Base-by-base conservation (phyloP, 2,113 vertebrate genomes). In the Oreotragus oreotragus region DNA sequence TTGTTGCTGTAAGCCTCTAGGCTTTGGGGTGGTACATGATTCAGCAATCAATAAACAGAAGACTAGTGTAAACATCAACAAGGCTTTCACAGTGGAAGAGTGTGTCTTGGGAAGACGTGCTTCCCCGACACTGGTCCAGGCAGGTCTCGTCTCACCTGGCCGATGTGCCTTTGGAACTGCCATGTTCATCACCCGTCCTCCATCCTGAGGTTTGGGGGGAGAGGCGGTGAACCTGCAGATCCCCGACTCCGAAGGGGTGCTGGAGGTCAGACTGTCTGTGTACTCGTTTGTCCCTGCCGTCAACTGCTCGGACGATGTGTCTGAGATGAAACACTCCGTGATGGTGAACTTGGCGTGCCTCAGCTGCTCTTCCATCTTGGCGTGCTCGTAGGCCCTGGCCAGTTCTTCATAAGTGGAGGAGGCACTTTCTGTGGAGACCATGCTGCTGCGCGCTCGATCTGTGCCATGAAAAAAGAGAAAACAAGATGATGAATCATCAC, bases 301-400 rank as follows among this genome's bases (percentile, higher is more conserved):
- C 98, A 99, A 99, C 99, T 99, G 99, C 97, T 99, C 99, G 0
- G 99, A 99, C 0, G 99, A 99, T 0, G 99, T 99, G 99, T 99
- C 99, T 2, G 99, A 99, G 97, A 99, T 99, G 99, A 99, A 99
- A 99, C 99, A 99, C 97, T 99, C 99, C 0, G 99, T 99, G 99
- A 99, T 99, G 98, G 99, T 99, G 99, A 99, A 99, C 99, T 99
- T 99, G 98, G 99, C 99, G 2, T 99, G 99, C 83, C 99, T 99
- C 97, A 99, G 99, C 98, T 99, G 99, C 96, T 99, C 99, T 97
- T 99, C 99, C 99, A 99, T 99, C 99, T 99, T 99, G 98, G 99
- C 99, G 0, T 99, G 99, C 96, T 99, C 99, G 3, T 99, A 99
- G 27, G 99, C 99, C 94, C 99, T 99, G 3, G 99, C 99, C 98